A percentile compares a stretch with the other conserved stretches of the same genome.
Evolutionary conservation across 2,113 vertebrate genomes (phyloP).

Genomic region (Microcebus ravelobensis): DNA sequence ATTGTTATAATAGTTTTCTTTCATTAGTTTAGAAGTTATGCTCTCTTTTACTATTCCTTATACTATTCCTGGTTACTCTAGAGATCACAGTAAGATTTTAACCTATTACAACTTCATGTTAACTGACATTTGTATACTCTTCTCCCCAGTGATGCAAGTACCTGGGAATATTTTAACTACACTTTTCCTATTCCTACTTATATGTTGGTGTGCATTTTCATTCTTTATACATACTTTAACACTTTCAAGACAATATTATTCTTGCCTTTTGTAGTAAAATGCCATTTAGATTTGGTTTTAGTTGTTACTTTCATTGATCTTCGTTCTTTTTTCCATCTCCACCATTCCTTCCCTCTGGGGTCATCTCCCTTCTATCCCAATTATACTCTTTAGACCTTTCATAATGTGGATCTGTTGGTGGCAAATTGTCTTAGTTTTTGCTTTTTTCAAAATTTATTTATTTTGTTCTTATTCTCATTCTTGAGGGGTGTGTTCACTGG

Average conservation of each 20-base stretch:
- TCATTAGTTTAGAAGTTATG: not conserved
- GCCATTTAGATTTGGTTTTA: not conserved
- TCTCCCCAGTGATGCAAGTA: not conserved
- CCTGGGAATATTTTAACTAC: not conserved
- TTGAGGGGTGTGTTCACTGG: not conserved
- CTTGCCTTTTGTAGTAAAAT: not conserved
- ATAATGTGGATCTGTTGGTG: not conserved
- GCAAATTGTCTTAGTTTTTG: not conserved
- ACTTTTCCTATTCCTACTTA: not conserved
- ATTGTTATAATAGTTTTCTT: not conserved
- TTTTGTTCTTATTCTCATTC: not conserved
- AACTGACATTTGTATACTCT: not conserved
- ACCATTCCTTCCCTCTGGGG: too few species aligned
- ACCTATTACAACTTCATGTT: not conserved
- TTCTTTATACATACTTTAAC: not conserved
- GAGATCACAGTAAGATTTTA: not conserved
- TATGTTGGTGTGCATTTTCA: not conserved
- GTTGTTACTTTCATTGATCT: not conserved
- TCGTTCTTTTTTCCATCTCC: not conserved
- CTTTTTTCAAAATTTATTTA: not conserved
- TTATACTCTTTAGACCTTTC: not conserved
- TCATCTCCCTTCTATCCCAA: not conserved
- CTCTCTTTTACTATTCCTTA: not conserved
- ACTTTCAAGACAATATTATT: not conserved
- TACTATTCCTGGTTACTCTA: not conserved